Percentiles rank a stretch among this genome's conserved stretches.
phyloP scores from a whole-genome alignment of 2,888 invertebrate genomes.

The Polydrusus pterygomalis region DNA sequence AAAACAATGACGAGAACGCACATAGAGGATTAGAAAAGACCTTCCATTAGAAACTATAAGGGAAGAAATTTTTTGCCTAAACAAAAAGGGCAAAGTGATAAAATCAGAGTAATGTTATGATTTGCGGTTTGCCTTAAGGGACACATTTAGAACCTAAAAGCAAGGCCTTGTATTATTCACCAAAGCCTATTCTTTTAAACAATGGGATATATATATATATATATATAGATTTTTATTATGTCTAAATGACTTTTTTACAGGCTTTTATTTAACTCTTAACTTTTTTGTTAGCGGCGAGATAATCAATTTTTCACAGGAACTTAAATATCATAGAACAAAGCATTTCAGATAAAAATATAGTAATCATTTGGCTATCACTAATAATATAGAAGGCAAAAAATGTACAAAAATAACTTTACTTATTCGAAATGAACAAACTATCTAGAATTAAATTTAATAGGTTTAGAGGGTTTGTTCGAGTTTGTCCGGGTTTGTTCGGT shows the following conservation, averaged over 20 bases:
- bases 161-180: conserved; percentile 1
- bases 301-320: too few relatives aligned
- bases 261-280: background rate
- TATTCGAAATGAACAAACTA: too few relatives aligned
- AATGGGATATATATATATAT: background rate
- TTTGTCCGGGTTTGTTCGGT: too few relatives aligned
- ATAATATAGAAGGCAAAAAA: too few relatives aligned
- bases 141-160: background rate
- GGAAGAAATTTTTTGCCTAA: background rate
- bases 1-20: background rate
- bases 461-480: too few relatives aligned
- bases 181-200: background rate
- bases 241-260: background rate
- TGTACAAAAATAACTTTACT: too few relatives aligned
- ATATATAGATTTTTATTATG: background rate
- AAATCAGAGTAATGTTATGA: conserved; percentile 7
- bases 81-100: background rate
- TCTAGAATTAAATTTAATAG: too few relatives aligned
- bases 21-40: background rate
- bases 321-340: too few relatives aligned
- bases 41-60: background rate
- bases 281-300: too few relatives aligned
- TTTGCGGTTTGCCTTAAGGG: background rate
- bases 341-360: too few relatives aligned
- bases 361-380: too few relatives aligned